These are phyloP conservation scores for Aphelenchoides besseyi DNA, from an alignment of 1,140 invertebrate species.

Conservation along the genomic window DNA sequence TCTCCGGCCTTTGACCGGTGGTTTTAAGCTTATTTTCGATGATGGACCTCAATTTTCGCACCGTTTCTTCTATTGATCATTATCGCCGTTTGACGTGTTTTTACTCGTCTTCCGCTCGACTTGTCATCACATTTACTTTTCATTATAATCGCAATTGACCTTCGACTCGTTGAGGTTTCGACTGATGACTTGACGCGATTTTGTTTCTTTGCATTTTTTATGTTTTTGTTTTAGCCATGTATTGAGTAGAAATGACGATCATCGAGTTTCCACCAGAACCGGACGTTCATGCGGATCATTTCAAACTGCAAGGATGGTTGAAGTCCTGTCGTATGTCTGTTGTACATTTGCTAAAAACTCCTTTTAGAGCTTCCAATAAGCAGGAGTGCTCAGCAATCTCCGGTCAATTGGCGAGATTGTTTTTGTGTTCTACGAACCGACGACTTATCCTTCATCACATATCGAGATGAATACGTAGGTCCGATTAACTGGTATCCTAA, in stretches of 20 bases:
- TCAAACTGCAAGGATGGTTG: constrained; percentile 7
- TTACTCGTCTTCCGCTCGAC: no score
- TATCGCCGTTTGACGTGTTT: no score
- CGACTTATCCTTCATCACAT: constrained; percentile 6
- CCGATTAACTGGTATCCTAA: neutral
- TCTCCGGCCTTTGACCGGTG: no score
- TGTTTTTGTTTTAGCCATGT: no score
- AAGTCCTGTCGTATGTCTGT: neutral
- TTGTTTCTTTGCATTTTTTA: no score
- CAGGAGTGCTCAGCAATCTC: neutral
- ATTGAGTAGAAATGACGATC: neutral
- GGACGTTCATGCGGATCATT: neutral
- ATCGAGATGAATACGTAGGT: constrained; percentile 3
- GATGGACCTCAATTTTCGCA: no score
- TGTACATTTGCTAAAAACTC: neutral
- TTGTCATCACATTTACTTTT: no score
- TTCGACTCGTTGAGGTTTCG: no score
- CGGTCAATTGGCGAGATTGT: constrained; percentile 1
- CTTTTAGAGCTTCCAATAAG: constrained; percentile 3
- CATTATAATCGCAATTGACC: no score
- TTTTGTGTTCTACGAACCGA: constrained; percentile 8
- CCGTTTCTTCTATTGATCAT: no score
- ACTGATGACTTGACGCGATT: no score
- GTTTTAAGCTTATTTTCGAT: no score
- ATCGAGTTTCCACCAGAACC: neutral